Conservation (phyloP, 2,888 invertebrate species). For the Xylota sylvarum region DNA sequence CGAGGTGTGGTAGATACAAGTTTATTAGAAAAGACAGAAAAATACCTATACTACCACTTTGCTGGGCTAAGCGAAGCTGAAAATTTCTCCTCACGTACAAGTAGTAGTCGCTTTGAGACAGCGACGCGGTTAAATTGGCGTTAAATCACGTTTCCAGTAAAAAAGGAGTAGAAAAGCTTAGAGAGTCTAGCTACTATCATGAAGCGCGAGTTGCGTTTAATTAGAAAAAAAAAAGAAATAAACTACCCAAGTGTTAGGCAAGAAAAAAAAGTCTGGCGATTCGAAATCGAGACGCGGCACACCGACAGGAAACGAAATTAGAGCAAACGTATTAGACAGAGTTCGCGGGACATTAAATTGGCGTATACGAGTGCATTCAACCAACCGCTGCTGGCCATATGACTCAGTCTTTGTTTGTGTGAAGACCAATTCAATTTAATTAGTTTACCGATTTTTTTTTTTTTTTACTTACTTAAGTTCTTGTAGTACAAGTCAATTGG, state of each 20-base stretch:
- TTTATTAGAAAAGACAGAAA: constrained; percentile 3
- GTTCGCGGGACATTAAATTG: constrained; percentile 7
- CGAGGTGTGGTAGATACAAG: constrained; percentile 29
- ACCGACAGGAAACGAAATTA: constrained; percentile 37
- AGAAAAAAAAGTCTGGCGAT: background rate
- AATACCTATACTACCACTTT: background rate
- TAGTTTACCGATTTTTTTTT: constrained; percentile 8
- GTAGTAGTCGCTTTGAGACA: constrained; percentile 26
- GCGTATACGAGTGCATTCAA: background rate
- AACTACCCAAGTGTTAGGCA: constrained; percentile 2
- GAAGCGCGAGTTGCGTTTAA: constrained; percentile 6
- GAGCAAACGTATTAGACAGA: constrained; percentile 23
- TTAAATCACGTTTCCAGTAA: constrained; percentile 62
- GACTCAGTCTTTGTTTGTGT: background rate
- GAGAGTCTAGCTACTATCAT: background rate
- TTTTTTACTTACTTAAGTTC: background rate
- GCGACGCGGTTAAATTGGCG: constrained; percentile 61
- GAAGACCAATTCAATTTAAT: constrained; percentile 21
- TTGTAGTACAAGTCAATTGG: background rate
- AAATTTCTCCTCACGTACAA: constrained; percentile 41
- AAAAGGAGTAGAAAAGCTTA: constrained; percentile 3
- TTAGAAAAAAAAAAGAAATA: constrained; percentile 1
- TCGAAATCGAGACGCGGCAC: background rate
- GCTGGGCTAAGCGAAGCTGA: constrained; percentile 43
- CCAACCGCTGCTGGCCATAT: background rate